Conservation (phyloP, 2,113 vertebrate genomes). For the Rhipidura dahli region DNA sequence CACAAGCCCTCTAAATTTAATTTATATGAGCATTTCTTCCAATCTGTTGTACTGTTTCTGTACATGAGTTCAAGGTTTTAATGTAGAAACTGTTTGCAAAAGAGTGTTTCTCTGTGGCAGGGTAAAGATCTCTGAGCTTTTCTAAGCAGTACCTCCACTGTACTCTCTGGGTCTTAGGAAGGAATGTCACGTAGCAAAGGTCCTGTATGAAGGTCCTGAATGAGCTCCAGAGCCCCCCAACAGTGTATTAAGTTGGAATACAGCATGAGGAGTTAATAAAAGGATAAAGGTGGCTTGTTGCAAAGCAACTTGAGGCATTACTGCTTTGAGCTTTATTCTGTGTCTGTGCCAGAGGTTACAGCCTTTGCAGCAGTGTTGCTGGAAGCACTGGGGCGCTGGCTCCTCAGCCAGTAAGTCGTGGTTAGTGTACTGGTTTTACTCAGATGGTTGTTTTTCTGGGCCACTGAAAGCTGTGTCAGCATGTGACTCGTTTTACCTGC, state of each 20-base stretch:
- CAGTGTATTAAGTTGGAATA: background rate
- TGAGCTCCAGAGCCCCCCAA: background rate
- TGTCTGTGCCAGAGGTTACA: background rate
- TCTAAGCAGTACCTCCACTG: background rate
- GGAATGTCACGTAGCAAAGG: background rate
- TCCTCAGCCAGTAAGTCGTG: background rate
- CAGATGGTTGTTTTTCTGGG: background rate
- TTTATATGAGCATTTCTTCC: background rate
- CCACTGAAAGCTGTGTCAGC: background rate
- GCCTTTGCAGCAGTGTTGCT: background rate
- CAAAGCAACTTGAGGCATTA: background rate
- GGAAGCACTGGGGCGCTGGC: background rate
- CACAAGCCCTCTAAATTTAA: background rate
- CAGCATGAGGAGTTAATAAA: background rate
- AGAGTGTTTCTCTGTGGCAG: background rate
- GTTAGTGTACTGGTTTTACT: background rate
- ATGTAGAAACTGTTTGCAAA: background rate
- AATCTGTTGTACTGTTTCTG: background rate
- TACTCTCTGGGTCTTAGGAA: background rate
- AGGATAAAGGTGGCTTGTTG: background rate
- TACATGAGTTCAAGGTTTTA: background rate
- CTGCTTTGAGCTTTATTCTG: background rate
- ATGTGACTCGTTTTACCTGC: background rate
- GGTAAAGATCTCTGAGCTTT: background rate
- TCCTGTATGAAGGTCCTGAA: background rate